Evolutionary conservation across 2,797 vertebrate genomes (phyloP), one percentile per base, ranked within the genome.

Genomic region (Dendrocincla tyrannina): DNA sequence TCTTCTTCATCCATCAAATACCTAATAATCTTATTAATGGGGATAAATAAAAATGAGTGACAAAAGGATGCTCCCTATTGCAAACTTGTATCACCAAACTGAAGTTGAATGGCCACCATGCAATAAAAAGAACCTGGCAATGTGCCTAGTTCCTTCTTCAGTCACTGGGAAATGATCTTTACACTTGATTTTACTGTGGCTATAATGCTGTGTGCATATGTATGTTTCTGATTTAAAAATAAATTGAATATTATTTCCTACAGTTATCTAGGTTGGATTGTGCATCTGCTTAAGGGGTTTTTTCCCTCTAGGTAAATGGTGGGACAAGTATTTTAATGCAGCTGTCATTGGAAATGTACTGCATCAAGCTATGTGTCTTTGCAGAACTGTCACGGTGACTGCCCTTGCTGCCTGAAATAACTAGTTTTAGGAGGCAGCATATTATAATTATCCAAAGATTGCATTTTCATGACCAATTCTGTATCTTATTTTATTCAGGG

Each of bases 401-500:
- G 66, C 33, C 70, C 77, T 90, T 73, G 49, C 63, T 92, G 74
- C 91, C 70, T 76, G 85, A 95, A 96, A 95, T 95, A 93, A 70
- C 82, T 81, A 42, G 25, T n/a, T 93, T 91, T 60, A 85, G 76
- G 89, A 93, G 85, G 83, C 13, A 90, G 27, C 19, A 28, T 70
- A 30, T 88, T 86, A 24, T 60, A 87, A 90, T 88, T 82, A 82
- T 53, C 46, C 60, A 76, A 76, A 84, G 41, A 88, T 39, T 9
- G 4, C 63, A 52, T 86, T 94, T 93, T 82, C 79, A 22, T 82
- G 44, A 69, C 64, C 64, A 46, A 14, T 63, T 91, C 50, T 70
- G 5, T 89, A 22, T 90, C 46, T 70, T 75, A 17, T 95, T 82
- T 91, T 91, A 89, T 91, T 33, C 94, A 99, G 99, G 99, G 99